Conservation (phyloP, 2,888 invertebrate genomes). For the Gastracanthus pulcherrimus region DNA sequence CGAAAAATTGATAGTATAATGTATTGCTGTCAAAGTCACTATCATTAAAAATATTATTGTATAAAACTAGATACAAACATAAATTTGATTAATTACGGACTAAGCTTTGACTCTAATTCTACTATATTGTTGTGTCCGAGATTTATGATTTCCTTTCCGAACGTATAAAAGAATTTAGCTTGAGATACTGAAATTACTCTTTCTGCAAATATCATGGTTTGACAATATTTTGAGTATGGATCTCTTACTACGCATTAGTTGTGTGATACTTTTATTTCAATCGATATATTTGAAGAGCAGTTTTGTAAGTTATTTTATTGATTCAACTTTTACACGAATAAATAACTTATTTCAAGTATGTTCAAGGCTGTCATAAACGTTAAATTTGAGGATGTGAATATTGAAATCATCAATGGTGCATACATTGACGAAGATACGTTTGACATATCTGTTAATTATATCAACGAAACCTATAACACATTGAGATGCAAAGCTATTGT, state of each 20-base stretch:
- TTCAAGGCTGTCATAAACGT: neutral
- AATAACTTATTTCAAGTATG: neutral
- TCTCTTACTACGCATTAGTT: neutral
- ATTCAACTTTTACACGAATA: neutral
- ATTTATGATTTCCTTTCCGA: neutral
- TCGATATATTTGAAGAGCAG: neutral
- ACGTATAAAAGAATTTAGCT: neutral
- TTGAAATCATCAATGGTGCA: slow-evolving; percentile 14
- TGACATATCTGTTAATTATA: slow-evolving; percentile 18
- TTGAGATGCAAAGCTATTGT: slow-evolving; percentile 7
- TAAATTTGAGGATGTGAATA: slow-evolving; percentile 20
- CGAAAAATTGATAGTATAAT: too few species aligned
- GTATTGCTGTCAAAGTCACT: too few species aligned
- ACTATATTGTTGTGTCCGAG: neutral
- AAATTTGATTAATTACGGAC: neutral
- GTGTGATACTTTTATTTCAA: neutral
- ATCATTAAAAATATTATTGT: too few species aligned
- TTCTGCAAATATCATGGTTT: neutral
- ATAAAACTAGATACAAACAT: too few species aligned
- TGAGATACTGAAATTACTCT: neutral
- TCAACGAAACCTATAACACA: slow-evolving; percentile 22
- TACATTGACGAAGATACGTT: slow-evolving; percentile 22
- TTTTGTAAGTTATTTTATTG: neutral
- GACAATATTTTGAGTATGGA: neutral
- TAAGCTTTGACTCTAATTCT: neutral